Base-by-base conservation (phyloP, 2,888 invertebrate species). In the Drosophila limbata region DNA sequence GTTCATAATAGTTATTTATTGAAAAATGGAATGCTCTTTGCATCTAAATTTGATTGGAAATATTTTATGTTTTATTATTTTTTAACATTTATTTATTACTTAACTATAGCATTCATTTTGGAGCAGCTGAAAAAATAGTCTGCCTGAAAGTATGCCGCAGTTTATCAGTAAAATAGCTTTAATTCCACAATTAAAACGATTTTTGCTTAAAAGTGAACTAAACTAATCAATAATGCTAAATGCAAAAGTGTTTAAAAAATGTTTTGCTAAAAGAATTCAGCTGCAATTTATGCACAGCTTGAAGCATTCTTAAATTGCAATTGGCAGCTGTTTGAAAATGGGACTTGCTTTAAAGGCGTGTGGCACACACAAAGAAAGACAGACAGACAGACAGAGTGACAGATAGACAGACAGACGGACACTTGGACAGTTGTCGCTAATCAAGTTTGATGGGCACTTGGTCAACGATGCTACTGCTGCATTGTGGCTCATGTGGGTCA, bases 401-500 rank as follows among this genome's bases (percentile, higher is more conserved):
- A 10, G 47, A 28, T 13, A 21, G 17, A 25, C 9, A 45, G 45
- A n/a, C 21, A 13, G 45, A 10, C 15, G 1, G 8, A 28, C 21
- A 56, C 25, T 19, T 11, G 48, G 51, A 65, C 73, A 59, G 33
- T 66, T 78, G 51, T 40, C 72, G 65, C 79, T 78, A 72, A 78
- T 78, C 79, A 79, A 72, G 72, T 76, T 78, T 79, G 77, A 78
- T 78, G 76, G 72, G 59, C 66, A 56, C 48, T 64, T 51, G 60
- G 42, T 35, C 66, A 39, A 56, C 15, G 42, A 11, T 48, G 40
- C 33, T 31, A 17, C 3, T 40, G 55, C 60, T 69, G 74, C 69
- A 73, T 53, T 64, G 73, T 28, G 53, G 25, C 70, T 35, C 75
- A 79, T 75, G 51, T 67, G 74, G 79, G 80, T 73, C 77, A 72